Evolutionary conservation across 2,113 vertebrate genomes (phyloP).

Genomic region (Odocoileus hemionus): DNA sequence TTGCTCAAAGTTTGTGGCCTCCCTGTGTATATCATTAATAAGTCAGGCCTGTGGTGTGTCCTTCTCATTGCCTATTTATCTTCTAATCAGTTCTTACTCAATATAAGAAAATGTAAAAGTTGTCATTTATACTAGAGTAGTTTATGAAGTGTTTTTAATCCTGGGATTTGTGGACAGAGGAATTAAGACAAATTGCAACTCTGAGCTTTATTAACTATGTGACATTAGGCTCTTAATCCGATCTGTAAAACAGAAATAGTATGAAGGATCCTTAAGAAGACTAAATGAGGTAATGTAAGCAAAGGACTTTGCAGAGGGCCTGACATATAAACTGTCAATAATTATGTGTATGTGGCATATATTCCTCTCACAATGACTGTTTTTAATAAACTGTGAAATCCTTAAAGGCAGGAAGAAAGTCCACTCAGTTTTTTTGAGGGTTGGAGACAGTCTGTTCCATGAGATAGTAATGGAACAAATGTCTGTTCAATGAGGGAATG

Average conservation of each 20-base stretch:
- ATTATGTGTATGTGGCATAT: neutral
- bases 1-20: neutral
- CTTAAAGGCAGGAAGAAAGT: neutral
- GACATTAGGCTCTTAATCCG: neutral
- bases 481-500: neutral
- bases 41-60: neutral
- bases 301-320: neutral
- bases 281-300: neutral
- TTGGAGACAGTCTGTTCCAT: neutral
- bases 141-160: neutral
- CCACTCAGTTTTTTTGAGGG: neutral
- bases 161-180: neutral
- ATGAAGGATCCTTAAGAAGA: neutral
- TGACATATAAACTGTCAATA: neutral
- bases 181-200: neutral
- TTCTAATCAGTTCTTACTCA: neutral
- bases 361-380: neutral
- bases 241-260: neutral
- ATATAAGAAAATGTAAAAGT: neutral
- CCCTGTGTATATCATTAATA: neutral
- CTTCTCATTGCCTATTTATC: neutral
- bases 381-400: neutral
- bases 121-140: neutral
- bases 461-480: constrained; percentile 12
- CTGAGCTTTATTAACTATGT: neutral